Base-by-base conservation (phyloP, 2,113 vertebrate species). In the Cisticola juncidis region DNA sequence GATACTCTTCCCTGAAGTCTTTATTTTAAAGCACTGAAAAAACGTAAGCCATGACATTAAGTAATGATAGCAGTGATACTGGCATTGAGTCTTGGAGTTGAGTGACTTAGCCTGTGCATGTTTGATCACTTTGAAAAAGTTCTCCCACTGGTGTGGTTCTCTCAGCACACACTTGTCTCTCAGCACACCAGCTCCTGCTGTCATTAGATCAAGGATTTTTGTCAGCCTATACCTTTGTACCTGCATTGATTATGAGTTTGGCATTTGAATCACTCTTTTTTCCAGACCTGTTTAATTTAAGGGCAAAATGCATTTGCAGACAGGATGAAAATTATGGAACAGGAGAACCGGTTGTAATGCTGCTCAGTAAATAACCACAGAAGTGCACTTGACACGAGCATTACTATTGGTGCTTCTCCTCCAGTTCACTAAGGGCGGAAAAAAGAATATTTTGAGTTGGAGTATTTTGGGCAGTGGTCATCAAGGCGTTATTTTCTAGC, bases 71-170 rank as follows among this genome's bases (percentile, higher is more conserved):
- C 6, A 51, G 35, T 22, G 26, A 69, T 68, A 21, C 53, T 48
- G 16, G 44, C 6, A 11, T 4, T 17, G 23, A 36, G 4, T 38
- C 14, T 88, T 0, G 0, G 22, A 17, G 17, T 11, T 81, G 36
- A 70, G n/a, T 78, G 47, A 47, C 11, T 66, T 66, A 26, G 20
- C 26, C 51, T 64, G 22, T 29, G 38, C 42, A 33, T 7, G 42
- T 66, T 31, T n/a, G 14, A 58, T 48, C 36, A 20, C 61, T 64
- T 40, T 44, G 45, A 64, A 85, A 74, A 74, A 28, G 19, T 24
- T 44, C 88, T 76, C 26, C 48, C 12, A 14, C 20, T 25, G 8
- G 14, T 0, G 1, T 50, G 60, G 25, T 29, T 92, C 58, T 92
- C 60, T 44, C 1, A 1, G 38, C 44, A 45, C 5, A 1, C 29